Evolutionary conservation across 2,888 invertebrate genomes (phyloP).

Genomic region (Lasius platythorax): DNA sequence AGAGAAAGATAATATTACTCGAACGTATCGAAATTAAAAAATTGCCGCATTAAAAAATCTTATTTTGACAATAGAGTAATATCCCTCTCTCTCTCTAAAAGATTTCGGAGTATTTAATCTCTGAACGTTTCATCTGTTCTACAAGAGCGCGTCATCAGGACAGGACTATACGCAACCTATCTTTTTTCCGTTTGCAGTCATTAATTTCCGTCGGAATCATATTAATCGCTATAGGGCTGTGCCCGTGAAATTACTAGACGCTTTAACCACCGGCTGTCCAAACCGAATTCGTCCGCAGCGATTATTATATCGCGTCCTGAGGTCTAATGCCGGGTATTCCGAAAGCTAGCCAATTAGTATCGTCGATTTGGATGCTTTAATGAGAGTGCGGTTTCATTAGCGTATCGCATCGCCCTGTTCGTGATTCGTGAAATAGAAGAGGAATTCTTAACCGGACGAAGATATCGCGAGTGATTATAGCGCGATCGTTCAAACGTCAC

Average conservation of each 20-base stretch:
- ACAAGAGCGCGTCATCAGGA: neutral
- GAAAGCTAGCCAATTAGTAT: conserved; percentile 79
- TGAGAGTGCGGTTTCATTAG: conserved; percentile 78
- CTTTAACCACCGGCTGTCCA: conserved; percentile 81
- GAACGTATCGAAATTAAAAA: neutral
- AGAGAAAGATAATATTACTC: neutral
- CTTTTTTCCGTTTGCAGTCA: conserved; percentile 72
- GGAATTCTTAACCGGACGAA: conserved; percentile 62
- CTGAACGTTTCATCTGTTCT: conserved; percentile 46
- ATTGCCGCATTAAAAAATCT: neutral
- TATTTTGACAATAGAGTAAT: neutral
- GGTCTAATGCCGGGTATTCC: conserved; percentile 81
- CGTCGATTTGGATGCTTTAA: conserved; percentile 78
- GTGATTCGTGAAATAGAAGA: conserved; percentile 65
- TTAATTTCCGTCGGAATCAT: conserved; percentile 77
- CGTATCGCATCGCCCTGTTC: conserved; percentile 68
- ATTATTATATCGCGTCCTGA: conserved; percentile 81
- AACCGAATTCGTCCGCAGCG: conserved; percentile 77
- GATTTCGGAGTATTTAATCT: conserved; percentile 7
- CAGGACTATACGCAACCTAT: conserved; percentile 19
- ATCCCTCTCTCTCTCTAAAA: neutral
- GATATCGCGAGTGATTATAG: conserved; percentile 72
- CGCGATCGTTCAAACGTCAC: conserved; percentile 71
- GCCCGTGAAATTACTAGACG: conserved; percentile 79
- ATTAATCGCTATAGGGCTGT: conserved; percentile 79